phyloP scores from a whole-genome alignment of 2,888 invertebrate species.

The Cerceris rybyensis region DNA sequence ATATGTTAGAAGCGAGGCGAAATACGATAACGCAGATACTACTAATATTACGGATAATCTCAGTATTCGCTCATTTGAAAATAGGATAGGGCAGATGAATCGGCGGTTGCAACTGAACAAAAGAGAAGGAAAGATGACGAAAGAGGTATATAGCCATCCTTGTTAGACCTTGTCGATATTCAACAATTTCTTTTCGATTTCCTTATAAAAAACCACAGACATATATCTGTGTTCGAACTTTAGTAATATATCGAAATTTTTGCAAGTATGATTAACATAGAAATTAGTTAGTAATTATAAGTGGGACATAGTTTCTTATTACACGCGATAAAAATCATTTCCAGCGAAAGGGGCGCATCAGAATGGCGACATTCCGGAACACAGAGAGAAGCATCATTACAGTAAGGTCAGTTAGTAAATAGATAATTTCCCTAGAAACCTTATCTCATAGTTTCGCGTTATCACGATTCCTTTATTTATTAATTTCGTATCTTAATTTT shows the following conservation, averaged over 20 bases:
- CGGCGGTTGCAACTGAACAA: slow-evolving; percentile 85
- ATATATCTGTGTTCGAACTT: too few species aligned
- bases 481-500: neutral
- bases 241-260: too few species aligned
- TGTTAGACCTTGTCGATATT: too few species aligned
- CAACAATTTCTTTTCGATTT: too few species aligned
- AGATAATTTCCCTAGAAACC: neutral
- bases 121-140: slow-evolving; percentile 92
- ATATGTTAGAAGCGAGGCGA: neutral
- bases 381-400: slow-evolving; percentile 90
- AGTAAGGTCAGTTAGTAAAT: slow-evolving; percentile 87
- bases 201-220: too few species aligned
- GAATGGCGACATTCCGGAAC: slow-evolving; percentile 88
- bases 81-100: slow-evolving; percentile 90
- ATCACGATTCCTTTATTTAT: slow-evolving; percentile 9
- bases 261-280: too few species aligned
- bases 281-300: too few species aligned
- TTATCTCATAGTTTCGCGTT: slow-evolving; percentile 1
- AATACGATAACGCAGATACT: slow-evolving; percentile 23
- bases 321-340: slow-evolving; percentile 27
- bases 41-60: slow-evolving; percentile 24
- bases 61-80: slow-evolving; percentile 33
- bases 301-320: neutral
- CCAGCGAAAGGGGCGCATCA: slow-evolving; percentile 87
- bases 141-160: slow-evolving; percentile 83